Conservation (phyloP, 1,140 invertebrate species). For the Drosophila setifemur region DNA sequence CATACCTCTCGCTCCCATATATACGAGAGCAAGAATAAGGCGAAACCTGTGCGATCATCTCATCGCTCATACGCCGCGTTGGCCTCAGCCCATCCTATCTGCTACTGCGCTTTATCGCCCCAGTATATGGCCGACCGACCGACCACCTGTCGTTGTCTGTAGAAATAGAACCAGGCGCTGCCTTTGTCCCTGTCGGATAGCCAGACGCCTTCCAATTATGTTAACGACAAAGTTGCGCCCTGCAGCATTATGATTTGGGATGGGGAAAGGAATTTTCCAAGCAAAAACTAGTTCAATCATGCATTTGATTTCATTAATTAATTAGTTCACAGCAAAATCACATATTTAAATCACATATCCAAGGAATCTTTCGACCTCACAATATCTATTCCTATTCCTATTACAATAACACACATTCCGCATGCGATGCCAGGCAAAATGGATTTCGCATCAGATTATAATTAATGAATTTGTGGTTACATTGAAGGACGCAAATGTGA, state of each 20-base stretch:
- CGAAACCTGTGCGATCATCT: conserved; percentile 61
- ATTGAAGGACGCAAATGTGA: conserved; percentile 8
- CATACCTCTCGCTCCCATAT: conserved; percentile 40
- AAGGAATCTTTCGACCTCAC: not conserved
- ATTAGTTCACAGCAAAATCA: not conserved
- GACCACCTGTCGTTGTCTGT: conserved; percentile 76
- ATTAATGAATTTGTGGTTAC: conserved; percentile 26
- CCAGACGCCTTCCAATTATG: conserved; percentile 73
- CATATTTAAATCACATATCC: not conserved
- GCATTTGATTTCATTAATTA: not conserved
- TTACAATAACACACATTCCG: not conserved
- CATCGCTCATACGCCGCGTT: conserved; percentile 44
- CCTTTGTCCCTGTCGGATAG: conserved; percentile 19
- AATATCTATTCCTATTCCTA: not conserved
- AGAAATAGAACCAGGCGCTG: conserved; percentile 15
- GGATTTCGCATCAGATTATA: conserved; percentile 21
- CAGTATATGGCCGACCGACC: conserved; percentile 53
- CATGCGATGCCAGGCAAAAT: not conserved
- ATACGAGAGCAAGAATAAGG: conserved; percentile 26
- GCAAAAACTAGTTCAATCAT: not conserved
- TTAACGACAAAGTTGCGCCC: conserved; percentile 38
- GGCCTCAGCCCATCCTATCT: conserved; percentile 6
- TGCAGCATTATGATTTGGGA: not conserved
- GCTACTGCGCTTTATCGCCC: conserved; percentile 30
- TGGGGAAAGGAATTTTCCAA: too few relatives aligned